These are phyloP conservation scores for Equus quagga DNA, from an alignment of 2,113 vertebrate species.

Conservation along the genomic window DNA sequence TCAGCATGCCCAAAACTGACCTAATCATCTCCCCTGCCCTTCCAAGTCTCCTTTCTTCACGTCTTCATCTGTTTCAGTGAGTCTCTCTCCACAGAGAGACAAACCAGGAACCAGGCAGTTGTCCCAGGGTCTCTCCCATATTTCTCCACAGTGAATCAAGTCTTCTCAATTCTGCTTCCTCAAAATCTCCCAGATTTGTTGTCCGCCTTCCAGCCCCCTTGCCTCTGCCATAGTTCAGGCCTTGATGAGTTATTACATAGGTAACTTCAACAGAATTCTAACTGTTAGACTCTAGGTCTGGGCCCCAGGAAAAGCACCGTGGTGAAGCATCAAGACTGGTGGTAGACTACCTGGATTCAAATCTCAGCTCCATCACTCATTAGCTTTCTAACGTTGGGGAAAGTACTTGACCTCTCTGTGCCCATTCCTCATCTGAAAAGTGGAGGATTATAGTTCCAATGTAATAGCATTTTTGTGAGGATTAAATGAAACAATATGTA, in stretches of 20 bases:
- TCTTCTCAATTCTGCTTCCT: not conserved
- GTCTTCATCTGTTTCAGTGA: not conserved
- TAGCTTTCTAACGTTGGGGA: not conserved
- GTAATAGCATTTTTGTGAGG: not conserved
- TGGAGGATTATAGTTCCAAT: not conserved
- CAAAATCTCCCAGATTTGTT: not conserved
- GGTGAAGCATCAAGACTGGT: not conserved
- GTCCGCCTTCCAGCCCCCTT: not conserved
- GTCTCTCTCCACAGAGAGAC: not conserved
- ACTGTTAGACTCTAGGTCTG: not conserved
- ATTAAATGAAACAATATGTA: not conserved
- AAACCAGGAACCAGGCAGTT: not conserved
- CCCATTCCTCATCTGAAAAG: not conserved
- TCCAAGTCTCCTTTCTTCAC: not conserved
- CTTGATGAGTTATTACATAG: not conserved
- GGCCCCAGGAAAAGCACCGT: not conserved
- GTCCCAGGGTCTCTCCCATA: not conserved
- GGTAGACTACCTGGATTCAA: not conserved
- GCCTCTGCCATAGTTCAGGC: not conserved
- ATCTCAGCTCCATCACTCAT: not conserved
- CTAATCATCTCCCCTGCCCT: not conserved
- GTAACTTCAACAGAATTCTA: not conserved
- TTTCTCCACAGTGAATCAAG: not conserved
- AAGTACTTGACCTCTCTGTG: not conserved
- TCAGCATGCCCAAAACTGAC: not conserved